Percentiles rank a stretch among this genome's conserved stretches.
Conservation (phyloP, 64 coral and sea anemone genomes). For the Trachythela sp. region DNA sequence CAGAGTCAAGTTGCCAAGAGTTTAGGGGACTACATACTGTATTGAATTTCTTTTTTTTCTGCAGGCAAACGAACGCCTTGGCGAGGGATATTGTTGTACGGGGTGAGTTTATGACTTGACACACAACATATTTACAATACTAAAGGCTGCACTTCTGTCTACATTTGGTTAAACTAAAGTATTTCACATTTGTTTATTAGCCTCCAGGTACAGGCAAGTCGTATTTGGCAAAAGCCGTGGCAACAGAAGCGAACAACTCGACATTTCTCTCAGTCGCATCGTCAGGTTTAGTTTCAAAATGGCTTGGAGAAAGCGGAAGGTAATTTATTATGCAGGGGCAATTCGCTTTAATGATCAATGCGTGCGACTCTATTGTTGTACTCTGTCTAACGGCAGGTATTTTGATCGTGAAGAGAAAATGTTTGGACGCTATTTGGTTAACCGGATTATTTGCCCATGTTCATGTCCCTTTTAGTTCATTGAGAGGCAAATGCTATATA, state of each 20-base stretch:
- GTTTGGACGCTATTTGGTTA: too few relatives aligned
- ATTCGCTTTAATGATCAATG: too few relatives aligned
- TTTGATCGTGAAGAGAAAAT: too few relatives aligned
- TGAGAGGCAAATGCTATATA: too few relatives aligned
- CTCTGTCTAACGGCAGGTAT: too few relatives aligned
- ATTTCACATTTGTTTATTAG: conserved; percentile 41
- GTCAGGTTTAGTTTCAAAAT: conserved; percentile 96
- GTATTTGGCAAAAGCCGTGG: conserved; percentile 96
- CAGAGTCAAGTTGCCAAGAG: too few relatives aligned
- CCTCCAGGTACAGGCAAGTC: conserved; percentile 99
- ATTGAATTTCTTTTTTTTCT: not conserved
- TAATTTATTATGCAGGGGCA: conserved; percentile 72
- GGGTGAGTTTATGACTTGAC: conserved; percentile 38
- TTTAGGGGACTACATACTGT: too few relatives aligned
- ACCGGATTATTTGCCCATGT: too few relatives aligned
- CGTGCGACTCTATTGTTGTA: too few relatives aligned
- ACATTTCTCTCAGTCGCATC: conserved; percentile 94
- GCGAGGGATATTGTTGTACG: conserved; percentile 93
- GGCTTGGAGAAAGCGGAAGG: conserved; percentile 99
- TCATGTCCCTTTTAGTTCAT: too few relatives aligned
- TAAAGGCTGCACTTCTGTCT: not conserved
- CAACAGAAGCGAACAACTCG: conserved; percentile 97
- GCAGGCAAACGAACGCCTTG: conserved; percentile 85
- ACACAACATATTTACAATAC: not conserved
- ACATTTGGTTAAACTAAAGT: too few relatives aligned